A percentile compares a stretch with the other conserved stretches of the same genome.
These are phyloP conservation scores for Myiagra hebetior DNA, from an alignment of 2,113 vertebrate genomes.

Conservation along the genomic window DNA sequence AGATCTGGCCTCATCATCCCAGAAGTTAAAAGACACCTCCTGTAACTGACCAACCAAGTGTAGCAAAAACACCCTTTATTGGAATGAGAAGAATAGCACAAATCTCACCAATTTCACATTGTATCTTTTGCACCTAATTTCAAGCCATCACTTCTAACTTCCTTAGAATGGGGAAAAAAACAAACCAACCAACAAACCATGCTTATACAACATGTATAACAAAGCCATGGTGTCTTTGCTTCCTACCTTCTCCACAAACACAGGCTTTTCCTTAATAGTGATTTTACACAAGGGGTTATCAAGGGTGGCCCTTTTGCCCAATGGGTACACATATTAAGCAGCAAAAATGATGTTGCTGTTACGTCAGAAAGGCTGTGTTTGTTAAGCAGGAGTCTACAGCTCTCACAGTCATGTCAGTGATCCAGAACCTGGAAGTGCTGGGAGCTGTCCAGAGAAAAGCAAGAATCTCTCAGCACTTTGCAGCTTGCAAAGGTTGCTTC, in stretches of 20 bases:
- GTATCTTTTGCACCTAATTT: neutral
- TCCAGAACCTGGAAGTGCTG: neutral
- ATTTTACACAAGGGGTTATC: neutral
- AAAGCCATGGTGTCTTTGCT: neutral
- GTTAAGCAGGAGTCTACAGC: neutral
- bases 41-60: neutral
- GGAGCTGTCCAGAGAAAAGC: neutral
- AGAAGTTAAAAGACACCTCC: neutral
- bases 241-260: neutral
- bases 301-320: neutral
- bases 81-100: neutral
- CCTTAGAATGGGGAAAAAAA: fast-evolving
- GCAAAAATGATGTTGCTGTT: neutral
- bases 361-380: neutral
- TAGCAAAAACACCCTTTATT: neutral
- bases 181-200: neutral
- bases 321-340: neutral
- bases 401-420: neutral
- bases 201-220: neutral
- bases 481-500: neutral
- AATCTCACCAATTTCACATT: neutral
- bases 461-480: neutral
- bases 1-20: neutral
- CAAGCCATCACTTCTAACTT: neutral
- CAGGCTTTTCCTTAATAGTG: neutral